These are phyloP conservation scores for Heliconius ethilla DNA, from an alignment of 2,888 invertebrate genomes.

Conservation along the genomic window DNA sequence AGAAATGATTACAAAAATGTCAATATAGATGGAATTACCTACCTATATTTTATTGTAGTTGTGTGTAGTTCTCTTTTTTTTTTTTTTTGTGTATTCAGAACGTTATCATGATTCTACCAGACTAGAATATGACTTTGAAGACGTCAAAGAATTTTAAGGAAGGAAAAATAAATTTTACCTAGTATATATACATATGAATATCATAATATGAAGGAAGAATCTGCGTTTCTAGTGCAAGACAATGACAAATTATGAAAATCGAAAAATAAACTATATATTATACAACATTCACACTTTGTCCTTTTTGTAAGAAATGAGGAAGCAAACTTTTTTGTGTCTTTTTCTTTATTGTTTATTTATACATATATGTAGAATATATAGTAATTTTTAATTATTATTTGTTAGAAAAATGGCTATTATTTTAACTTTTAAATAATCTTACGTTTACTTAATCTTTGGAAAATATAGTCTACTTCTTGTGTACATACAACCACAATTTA, in stretches of 20 bases:
- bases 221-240: neutral
- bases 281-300: neutral
- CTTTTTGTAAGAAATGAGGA: neutral
- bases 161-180: neutral
- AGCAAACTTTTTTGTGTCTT: neutral
- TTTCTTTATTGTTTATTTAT: neutral
- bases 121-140: neutral
- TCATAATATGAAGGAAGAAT: neutral
- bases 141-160: neutral
- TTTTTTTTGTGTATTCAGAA: too few species aligned
- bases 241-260: neutral
- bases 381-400: neutral
- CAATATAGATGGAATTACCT: neutral
- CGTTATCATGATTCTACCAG: neutral
- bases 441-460: neutral
- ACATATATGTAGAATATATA: neutral
- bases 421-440: neutral
- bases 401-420: neutral
- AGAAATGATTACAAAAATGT: too few species aligned
- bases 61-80: too few species aligned
- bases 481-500: constrained; percentile 8
- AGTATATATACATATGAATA: neutral
- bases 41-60: too few species aligned
- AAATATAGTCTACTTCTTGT: neutral
- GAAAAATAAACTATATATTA: neutral